Evolutionary conservation across 2,113 vertebrate species (phyloP).

Genomic region (Aviceda subcristata): DNA sequence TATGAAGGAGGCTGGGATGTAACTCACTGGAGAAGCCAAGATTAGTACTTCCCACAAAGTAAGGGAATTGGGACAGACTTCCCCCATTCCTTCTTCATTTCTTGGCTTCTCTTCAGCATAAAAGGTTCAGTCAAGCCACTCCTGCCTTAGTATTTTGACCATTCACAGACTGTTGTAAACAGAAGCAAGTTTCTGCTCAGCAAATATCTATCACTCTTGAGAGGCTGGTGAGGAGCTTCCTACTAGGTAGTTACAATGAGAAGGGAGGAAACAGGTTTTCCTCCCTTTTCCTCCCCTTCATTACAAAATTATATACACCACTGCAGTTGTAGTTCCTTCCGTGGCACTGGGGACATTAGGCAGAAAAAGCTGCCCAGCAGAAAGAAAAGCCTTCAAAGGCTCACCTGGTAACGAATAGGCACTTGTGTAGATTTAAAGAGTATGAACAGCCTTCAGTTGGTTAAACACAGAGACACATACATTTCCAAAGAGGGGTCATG

Average conservation of each 20-base stretch:
- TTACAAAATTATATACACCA: neutral
- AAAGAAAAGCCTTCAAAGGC: neutral
- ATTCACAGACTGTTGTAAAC: neutral
- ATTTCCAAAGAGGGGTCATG: neutral
- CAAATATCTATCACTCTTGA: neutral
- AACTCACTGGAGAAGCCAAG: neutral
- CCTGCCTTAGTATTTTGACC: neutral
- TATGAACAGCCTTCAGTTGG: neutral
- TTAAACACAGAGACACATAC: neutral
- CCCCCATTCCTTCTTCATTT: neutral
- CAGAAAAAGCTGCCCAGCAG: neutral
- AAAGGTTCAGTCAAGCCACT: neutral
- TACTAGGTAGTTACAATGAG: neutral
- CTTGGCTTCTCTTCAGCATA: neutral
- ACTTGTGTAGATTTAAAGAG: neutral
- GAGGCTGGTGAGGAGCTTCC: neutral
- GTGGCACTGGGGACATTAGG: fast-evolving
- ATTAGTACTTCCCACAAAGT: neutral
- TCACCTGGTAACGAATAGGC: neutral
- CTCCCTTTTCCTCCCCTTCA: neutral
- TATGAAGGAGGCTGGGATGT: neutral
- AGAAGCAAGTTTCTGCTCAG: neutral
- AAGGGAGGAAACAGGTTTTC: neutral
- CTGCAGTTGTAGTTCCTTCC: neutral
- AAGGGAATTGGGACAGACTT: neutral